Percentiles rank a stretch among this genome's conserved stretches.
phyloP scores from a whole-genome alignment of 2,888 invertebrate genomes.

The Ophion ellenae region DNA sequence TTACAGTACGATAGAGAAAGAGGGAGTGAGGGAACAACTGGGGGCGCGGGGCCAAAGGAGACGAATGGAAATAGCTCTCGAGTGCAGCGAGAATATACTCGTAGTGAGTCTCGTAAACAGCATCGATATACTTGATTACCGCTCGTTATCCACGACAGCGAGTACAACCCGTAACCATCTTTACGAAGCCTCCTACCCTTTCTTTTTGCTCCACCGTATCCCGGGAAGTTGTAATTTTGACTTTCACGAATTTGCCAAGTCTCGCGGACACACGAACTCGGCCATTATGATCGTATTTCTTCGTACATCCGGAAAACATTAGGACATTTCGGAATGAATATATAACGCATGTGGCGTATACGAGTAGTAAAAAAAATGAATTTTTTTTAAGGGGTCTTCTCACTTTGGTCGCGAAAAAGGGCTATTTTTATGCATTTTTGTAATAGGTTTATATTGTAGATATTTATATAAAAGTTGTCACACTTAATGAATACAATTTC shows the following conservation, averaged over 20 bases:
- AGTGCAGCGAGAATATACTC: constrained; percentile 58
- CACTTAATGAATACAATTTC: no score
- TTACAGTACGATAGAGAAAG: constrained; percentile 37
- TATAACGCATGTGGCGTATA: not conserved
- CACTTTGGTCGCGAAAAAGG: no score
- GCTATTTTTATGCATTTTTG: no score
- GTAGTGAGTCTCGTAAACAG: constrained; percentile 64
- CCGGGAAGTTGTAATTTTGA: constrained; percentile 58
- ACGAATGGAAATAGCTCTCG: constrained; percentile 62
- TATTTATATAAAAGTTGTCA: no score
- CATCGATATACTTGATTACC: constrained; percentile 67
- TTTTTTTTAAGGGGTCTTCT: no score
- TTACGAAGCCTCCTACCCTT: constrained; percentile 8
- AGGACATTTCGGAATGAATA: constrained; percentile 20
- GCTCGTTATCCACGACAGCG: constrained; percentile 63
- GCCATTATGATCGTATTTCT: constrained; percentile 27
- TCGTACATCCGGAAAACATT: constrained; percentile 36
- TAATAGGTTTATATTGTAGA: no score
- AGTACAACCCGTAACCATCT: constrained; percentile 44
- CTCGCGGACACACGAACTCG: not conserved
- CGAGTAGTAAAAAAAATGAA: no score
- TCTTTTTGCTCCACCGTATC: not conserved
- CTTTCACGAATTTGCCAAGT: constrained; percentile 53
- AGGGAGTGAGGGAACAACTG: not conserved
- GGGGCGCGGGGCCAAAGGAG: constrained; percentile 15